These are phyloP conservation scores for Mycogona germanica DNA, from an alignment of 2,888 invertebrate species.

Conservation along the genomic window DNA sequence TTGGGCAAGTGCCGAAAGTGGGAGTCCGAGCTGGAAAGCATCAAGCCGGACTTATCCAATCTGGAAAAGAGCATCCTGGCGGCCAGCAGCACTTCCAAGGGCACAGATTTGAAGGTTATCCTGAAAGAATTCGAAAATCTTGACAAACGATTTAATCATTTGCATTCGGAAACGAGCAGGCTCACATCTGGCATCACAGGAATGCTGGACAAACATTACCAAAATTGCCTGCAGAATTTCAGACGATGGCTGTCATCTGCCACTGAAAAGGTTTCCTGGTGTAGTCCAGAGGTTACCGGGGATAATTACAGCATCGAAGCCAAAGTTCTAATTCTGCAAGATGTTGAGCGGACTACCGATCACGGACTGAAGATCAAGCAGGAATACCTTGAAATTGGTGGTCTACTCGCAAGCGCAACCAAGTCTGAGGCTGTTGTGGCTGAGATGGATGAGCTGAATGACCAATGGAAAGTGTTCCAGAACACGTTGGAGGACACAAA, in stretches of 20 bases:
- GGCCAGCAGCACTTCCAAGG: no score
- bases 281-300: constrained; percentile 72
- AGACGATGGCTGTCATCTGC: constrained; percentile 66
- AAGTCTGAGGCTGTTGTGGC: constrained; percentile 53
- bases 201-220: constrained; percentile 74
- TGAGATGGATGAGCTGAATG: constrained; percentile 54
- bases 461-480: constrained; percentile 57
- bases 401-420: constrained; percentile 24
- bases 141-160: constrained; percentile 47
- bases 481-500: constrained; percentile 55
- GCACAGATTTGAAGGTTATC: neutral
- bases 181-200: constrained; percentile 51
- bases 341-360: constrained; percentile 7
- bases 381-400: constrained; percentile 3
- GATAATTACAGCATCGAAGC: constrained; percentile 88
- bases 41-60: constrained; percentile 4
- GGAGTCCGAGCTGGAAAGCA: constrained; percentile 10
- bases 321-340: constrained; percentile 43
- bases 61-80: neutral
- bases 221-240: constrained; percentile 67
- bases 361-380: constrained; percentile 7
- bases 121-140: neutral
- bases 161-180: constrained; percentile 64
- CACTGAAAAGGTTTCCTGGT: constrained; percentile 84
- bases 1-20: constrained; percentile 40